Base-by-base conservation (phyloP, 2,797 vertebrate genomes). In the Rhynchotus rufescens region DNA sequence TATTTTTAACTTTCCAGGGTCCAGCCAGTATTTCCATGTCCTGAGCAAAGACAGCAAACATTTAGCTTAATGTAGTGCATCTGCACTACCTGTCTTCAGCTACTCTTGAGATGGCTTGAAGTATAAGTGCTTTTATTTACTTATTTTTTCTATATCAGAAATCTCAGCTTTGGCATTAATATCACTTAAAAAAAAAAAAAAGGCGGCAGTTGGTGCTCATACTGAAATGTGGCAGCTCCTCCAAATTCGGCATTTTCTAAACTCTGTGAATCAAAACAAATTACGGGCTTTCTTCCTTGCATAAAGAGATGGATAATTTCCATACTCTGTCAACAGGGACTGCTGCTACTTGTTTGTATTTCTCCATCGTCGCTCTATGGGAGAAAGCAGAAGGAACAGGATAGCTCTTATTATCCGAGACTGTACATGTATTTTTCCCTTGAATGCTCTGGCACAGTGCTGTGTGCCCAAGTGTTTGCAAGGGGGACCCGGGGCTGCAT, bases 1-100 rank as follows among this genome's bases (percentile, higher is more conserved):
- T 89, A 81, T 62, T 78, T 82, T 61, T 84, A 45, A 69, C 42
- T 84, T 86, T 95, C 87, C 40, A 81, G 52, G 57, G 93, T 86
- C 40, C 61, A 93, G 22, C 19, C 34, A 80, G 61, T 59, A 87
- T 8, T 80, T 59, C 38, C 0, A 72, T 38, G 11, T 26, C 51
- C 82, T 80, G 59, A 28, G 66, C 80, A 20, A 82, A 76, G 28
- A 60, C 23, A 86, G 64, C 23, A 81, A 87, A 49, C n/a, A 79
- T 7, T 62, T 90, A 20, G 30, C 69, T 88, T 86, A 85, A 61
- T 49, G 36, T 36, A 36, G 9, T 36, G 36, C 36, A 36, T 36
- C 36, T 44, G 21, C 83, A 47, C 38, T 61, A 22, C 6, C 12
- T 1, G 2, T 9, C 59, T 92, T 90, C 72, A 90, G 54, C 76